Evolutionary conservation across 2,113 vertebrate genomes (phyloP), one percentile per base, ranked within the genome.

Genomic region (Istiophorus platypterus): DNA sequence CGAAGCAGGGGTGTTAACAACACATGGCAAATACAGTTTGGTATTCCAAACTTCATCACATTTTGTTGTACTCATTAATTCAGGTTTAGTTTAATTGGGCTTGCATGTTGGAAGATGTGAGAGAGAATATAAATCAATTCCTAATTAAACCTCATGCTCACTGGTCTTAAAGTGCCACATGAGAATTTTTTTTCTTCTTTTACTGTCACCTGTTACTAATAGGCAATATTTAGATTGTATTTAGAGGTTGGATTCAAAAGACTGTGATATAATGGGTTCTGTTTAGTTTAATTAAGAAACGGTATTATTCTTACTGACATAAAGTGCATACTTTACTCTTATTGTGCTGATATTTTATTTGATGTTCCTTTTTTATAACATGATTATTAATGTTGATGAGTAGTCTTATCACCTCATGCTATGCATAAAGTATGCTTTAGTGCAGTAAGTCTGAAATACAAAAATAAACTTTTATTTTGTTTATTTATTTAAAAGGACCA

Each of bases 1-100:
- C 39, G 63, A 39, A 57, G 51, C 15, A 12, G 42, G 26, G 52
- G 76, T 17, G 27, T 64, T 52, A 78, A 83, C 68, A 67, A 18
- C 73, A 70, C 62, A 67, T 37, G 41, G 34, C 27, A 49, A n/a
- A 65, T 37, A 77, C 24, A 61, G 31, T 24, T 49, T 49, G 24
- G 24, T 11, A 27, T 42, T 42, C 15, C 26, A 54, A 34, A 45
- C 0, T 65, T 61, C 0, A 54, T 26, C 20, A 29, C 45, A 41
- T 78, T 37, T 59, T 24, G 34, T 45, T 29, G 27, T 13, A 39
- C 0, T 51, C 4, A 17, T 51, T 37, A 22, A 34, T 41, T 24
- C 9, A 42, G 45, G 13, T 72, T 64, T 20, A 34, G 49, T 29
- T 65, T 31, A 57, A 7, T 13, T 34, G 1, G 14, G 14, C 3